These are phyloP conservation scores for Accipiter cooperii DNA, from an alignment of 2,113 vertebrate species.

Conservation along the genomic window DNA sequence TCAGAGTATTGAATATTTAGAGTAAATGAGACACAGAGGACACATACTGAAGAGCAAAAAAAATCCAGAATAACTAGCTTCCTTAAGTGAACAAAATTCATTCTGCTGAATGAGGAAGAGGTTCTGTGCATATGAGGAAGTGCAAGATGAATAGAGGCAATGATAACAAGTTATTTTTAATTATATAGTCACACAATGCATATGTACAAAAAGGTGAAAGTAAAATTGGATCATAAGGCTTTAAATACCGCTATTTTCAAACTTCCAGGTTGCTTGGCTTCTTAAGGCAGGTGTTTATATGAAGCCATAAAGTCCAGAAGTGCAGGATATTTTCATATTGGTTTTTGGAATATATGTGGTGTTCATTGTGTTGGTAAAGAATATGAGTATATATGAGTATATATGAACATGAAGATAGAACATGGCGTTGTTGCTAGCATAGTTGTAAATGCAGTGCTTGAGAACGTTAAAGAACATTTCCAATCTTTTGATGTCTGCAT, in stretches of 20 bases:
- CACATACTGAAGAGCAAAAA: background rate
- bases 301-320: background rate
- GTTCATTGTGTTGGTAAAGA: background rate
- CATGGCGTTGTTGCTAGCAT: accelerated
- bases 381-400: background rate
- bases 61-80: background rate
- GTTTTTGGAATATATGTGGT: background rate
- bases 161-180: background rate
- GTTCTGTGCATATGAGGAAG: background rate
- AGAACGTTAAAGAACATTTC: background rate
- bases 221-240: background rate
- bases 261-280: background rate
- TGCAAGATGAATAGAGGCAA: background rate
- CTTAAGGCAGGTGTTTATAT: background rate
- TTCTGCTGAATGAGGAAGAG: background rate
- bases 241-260: background rate
- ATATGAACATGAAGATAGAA: background rate
- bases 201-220: background rate
- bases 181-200: background rate
- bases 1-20: background rate
- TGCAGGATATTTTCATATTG: background rate
- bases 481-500: background rate
- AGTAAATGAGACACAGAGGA: background rate
- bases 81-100: background rate
- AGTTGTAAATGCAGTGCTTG: background rate